phyloP scores from a whole-genome alignment of 1,140 invertebrate species.

The Brachionus calyciflorus region DNA sequence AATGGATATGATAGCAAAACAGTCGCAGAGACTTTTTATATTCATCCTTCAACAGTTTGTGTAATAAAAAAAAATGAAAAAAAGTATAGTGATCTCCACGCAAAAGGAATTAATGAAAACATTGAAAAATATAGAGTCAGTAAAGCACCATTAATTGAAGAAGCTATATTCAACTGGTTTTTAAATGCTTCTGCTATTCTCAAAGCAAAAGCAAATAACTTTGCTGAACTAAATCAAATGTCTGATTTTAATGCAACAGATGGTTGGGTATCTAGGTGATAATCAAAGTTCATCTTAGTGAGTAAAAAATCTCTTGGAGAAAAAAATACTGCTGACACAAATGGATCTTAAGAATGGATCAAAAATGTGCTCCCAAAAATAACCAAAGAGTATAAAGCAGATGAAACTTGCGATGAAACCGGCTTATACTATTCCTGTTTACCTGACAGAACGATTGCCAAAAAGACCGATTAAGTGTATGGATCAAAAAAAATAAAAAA shows the following conservation, averaged over 20 bases:
- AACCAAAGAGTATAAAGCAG: too few species aligned
- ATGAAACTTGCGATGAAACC: neutral
- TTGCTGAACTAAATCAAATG: neutral
- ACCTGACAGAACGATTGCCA: neutral
- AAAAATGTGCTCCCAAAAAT: too few species aligned
- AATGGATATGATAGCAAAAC: too few species aligned
- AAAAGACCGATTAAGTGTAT: neutral
- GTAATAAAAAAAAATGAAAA: neutral
- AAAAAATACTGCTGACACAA: too few species aligned
- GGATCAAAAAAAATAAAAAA: neutral
- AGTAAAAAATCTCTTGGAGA: too few species aligned
- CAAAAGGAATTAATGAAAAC: conserved; percentile 9
- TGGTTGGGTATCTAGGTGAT: too few species aligned
- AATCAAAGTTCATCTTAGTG: too few species aligned
- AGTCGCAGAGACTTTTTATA: neutral
- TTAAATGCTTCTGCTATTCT: conserved; percentile 19
- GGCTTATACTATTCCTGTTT: neutral
- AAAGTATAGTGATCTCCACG: conserved; percentile 7
- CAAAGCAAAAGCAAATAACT: neutral
- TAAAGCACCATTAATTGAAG: neutral
- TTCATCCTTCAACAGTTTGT: neutral
- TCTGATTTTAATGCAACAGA: too few species aligned
- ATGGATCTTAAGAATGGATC: too few species aligned
- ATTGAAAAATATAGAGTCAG: conserved; percentile 3
- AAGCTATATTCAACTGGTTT: conserved; percentile 15